Evolutionary conservation across 2,888 invertebrate genomes (phyloP).

Genomic region (Dugesia japonica): DNA sequence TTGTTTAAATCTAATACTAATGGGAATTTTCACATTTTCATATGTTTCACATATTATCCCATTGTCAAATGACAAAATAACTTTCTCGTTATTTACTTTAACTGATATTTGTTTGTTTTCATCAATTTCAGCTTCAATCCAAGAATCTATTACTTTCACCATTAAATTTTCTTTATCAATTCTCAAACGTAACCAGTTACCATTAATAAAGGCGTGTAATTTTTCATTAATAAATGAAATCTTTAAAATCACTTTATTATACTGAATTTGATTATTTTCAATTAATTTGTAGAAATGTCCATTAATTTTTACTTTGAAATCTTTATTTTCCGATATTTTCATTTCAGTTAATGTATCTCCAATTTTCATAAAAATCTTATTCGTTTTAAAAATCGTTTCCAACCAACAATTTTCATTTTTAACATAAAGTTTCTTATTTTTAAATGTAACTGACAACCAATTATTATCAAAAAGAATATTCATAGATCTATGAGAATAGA

Average conservation of each 20-base stretch:
- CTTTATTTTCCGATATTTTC: background rate
- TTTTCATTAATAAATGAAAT: background rate
- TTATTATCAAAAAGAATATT: background rate
- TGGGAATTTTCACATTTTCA: background rate
- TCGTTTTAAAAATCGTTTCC: background rate
- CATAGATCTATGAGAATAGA: background rate
- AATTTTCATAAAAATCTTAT: background rate
- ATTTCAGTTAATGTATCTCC: background rate
- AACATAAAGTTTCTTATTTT: background rate
- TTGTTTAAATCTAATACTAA: background rate
- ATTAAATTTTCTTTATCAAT: background rate
- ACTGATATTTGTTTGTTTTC: background rate
- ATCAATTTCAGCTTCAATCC: background rate
- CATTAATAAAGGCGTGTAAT: background rate
- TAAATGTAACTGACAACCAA: background rate
- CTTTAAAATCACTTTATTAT: background rate
- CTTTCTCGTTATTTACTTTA: background rate
- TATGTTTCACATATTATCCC: background rate
- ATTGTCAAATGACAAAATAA: background rate
- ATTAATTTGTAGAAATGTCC: background rate
- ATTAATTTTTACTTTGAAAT: background rate
- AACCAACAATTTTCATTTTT: background rate
- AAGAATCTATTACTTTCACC: background rate
- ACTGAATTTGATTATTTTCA: background rate
- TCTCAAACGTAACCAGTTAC: background rate